Evolutionary conservation across 2,113 vertebrate genomes (phyloP).

Genomic region (Cyanistes caeruleus): DNA sequence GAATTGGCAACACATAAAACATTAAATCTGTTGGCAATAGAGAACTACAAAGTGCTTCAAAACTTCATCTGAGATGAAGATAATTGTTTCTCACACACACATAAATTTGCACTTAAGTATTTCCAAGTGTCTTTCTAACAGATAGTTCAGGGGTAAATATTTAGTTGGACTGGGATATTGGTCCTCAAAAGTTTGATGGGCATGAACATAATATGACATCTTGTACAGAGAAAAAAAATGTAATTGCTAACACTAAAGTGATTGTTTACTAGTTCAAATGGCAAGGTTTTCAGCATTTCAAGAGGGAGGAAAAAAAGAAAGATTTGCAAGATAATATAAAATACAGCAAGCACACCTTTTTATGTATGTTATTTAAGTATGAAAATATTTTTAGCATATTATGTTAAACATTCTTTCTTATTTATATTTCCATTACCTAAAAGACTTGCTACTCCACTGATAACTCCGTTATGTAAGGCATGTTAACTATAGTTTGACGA

Average conservation of each 20-base stretch:
- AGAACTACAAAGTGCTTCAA: conserved; percentile 96
- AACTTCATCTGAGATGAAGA: conserved; percentile 80
- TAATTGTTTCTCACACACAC: conserved; percentile 74
- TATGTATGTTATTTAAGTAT: conserved; percentile 87
- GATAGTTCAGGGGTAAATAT: conserved; percentile 56
- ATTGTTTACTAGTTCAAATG: conserved; percentile 67
- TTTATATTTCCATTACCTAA: conserved; percentile 83
- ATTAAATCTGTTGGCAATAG: conserved; percentile 88
- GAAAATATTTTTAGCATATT: conserved; percentile 88
- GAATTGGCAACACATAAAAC: conserved; percentile 85
- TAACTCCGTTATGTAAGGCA: conserved; percentile 81
- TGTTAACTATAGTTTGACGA: conserved; percentile 75
- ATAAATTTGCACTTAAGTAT: conserved; percentile 74
- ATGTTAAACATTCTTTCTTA: conserved; percentile 86
- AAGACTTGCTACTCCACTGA: conserved; percentile 77
- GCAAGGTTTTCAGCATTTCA: conserved; percentile 75
- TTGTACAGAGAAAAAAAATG: conserved; percentile 56
- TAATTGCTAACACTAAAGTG: conserved; percentile 63
- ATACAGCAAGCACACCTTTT: conserved; percentile 83
- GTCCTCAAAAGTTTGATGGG: conserved; percentile 77
- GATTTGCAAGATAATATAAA: conserved; percentile 79
- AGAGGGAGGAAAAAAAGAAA: conserved; percentile 52
- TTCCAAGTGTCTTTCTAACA: conserved; percentile 72
- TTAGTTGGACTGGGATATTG: conserved; percentile 75
- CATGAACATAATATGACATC: conserved; percentile 26